Percentiles rank a stretch among this genome's conserved stretches.
phyloP scores from a whole-genome alignment of 2,797 vertebrate species.

The Galaxias olidus region DNA sequence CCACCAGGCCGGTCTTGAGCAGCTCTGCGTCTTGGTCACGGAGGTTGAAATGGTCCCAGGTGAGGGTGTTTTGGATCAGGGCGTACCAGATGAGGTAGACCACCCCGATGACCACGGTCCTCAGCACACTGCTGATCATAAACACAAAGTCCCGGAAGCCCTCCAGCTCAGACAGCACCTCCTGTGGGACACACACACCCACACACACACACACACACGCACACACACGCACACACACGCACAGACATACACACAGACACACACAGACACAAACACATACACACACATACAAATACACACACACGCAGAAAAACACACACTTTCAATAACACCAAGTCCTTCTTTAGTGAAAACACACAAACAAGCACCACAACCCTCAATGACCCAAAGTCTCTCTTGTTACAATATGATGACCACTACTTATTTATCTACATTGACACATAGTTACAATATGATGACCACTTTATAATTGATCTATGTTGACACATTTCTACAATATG shows the following conservation, averaged over 20 bases:
- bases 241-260: not conserved
- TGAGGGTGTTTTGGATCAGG: conserved; percentile 37
- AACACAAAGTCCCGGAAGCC: conserved; percentile 74
- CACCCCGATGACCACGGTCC: conserved; percentile 51
- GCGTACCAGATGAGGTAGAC: conserved; percentile 69
- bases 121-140: conserved; percentile 73
- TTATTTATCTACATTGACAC: no score
- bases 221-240: not conserved
- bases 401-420: no score
- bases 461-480: no score
- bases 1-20: not conserved
- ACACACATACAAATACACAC: not conserved
- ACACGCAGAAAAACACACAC: not conserved
- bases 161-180: conserved; percentile 63
- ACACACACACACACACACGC: not conserved
- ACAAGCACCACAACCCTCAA: no score
- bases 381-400: no score
- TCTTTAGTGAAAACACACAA: no score
- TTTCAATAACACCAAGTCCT: no score
- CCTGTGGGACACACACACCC: conserved; percentile 32
- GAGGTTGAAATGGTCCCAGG: conserved; percentile 54
- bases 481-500: no score
- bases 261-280: conserved; percentile 11
- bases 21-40: conserved; percentile 2
- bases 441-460: no score